phyloP scores from a whole-genome alignment of 2,797 vertebrate genomes.

The Odontamblyopus lacepedii region DNA sequence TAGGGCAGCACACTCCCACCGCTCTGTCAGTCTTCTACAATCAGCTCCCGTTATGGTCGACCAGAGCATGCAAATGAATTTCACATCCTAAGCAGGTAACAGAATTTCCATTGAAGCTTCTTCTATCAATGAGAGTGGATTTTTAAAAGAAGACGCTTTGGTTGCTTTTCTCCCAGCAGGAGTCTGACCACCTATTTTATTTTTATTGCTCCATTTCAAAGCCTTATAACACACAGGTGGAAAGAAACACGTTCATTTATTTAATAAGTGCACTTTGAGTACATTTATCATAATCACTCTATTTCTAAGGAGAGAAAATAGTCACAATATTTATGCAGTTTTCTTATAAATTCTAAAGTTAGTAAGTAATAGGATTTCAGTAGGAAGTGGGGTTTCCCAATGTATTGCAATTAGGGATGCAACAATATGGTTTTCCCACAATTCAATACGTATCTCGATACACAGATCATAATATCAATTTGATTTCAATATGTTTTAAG shows the following conservation, averaged over 20 bases:
- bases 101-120: constrained; percentile 18
- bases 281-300: background rate
- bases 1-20: constrained; percentile 20
- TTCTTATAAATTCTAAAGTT: background rate
- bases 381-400: background rate
- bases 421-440: too few species aligned
- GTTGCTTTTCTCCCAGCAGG: constrained; percentile 25
- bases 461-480: too few species aligned
- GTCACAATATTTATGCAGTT: background rate
- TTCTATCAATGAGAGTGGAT: constrained; percentile 23
- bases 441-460: too few species aligned
- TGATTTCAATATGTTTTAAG: too few species aligned
- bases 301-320: background rate
- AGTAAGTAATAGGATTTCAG: background rate
- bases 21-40: constrained; percentile 22
- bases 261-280: background rate
- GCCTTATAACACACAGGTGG: constrained; percentile 8
- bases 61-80: constrained; percentile 37
- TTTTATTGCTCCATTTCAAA: constrained; percentile 2
- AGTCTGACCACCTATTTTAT: background rate
- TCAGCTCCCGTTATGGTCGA: constrained; percentile 16
- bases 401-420: too few species aligned
- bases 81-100: constrained; percentile 24
- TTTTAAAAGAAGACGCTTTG: constrained; percentile 2
- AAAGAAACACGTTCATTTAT: background rate